Evolutionary conservation across 2,113 vertebrate species (phyloP).

Genomic region (Oryzias javanicus): DNA sequence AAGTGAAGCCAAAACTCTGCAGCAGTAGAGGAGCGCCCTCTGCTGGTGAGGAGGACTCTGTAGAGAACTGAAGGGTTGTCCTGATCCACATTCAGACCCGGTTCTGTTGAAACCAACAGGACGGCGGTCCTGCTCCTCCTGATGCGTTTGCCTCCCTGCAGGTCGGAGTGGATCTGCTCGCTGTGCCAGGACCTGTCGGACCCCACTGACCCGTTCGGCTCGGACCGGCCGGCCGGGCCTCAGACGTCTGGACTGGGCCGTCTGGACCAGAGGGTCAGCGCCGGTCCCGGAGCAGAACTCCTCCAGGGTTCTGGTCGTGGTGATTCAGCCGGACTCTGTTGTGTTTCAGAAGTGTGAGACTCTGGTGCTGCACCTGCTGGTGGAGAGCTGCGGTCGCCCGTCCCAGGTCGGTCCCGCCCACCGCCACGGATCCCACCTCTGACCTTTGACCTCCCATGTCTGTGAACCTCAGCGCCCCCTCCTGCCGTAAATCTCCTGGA

Average conservation of each 20-base stretch:
- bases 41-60: no score
- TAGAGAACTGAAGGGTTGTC: no score
- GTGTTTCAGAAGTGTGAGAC: constrained; percentile 42
- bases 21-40: no score
- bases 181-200: constrained; percentile 47
- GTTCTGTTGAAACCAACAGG: no score
- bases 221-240: background rate
- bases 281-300: no score
- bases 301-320: background rate
- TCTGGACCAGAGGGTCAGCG: constrained; percentile 40
- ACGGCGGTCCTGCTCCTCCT: background rate
- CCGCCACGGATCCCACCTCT: no score
- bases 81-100: no score
- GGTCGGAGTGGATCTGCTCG: constrained; percentile 32
- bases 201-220: constrained; percentile 33
- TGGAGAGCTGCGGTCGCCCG: background rate
- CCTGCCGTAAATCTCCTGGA: no score
- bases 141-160: constrained; percentile 6
- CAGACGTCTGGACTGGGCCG: background rate
- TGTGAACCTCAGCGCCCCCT: no score
- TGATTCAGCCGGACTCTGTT: background rate
- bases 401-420: constrained; percentile 23
- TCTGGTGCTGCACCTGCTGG: constrained; percentile 41
- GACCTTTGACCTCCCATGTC: no score
- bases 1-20: no score